Base-by-base conservation (phyloP, 2,888 invertebrate genomes). In the Tubiluchus corallicola region DNA sequence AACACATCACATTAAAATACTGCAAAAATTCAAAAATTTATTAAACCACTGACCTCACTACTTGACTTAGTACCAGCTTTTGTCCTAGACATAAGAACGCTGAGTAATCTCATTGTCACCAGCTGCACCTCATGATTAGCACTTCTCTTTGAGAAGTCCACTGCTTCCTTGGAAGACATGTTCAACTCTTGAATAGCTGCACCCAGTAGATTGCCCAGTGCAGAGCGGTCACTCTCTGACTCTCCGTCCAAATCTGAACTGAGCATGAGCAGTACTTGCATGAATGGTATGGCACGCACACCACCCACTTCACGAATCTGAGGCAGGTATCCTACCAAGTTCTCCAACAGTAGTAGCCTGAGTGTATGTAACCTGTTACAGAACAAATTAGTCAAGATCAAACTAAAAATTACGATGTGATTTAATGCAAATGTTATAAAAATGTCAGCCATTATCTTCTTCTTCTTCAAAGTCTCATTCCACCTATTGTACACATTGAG, bases 241-340 rank as follows among this genome's bases (percentile, higher is more conserved):
- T 77, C 78, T 0, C 81, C 79, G 63, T 88, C 87, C 19, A 90
- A 70, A 63, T 90, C 88, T 4, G 80, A 77, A 1, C 84, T 83
- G 43, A 90, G 67, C 79, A 88, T 85, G 5, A 88, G 70, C 2
- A 90, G 72, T 50, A 82, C 83, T 74, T 92, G 90, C 62, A 92
- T 77, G 57, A 84, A 83, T 0, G 92, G 90, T 58, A 92, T 83
- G 17, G 82, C 79, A 48, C 83, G 71, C 4, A 83, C 76, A 2
- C 90, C 90, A 17, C 81, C 81, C 49, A 82, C 74, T 40, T 74
- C 70, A 51, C 78, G 72, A 44, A 90, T 66, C 41, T 76, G 73
- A 0, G 81, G 79, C 53, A 90, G 68, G 51, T 82, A 77, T 47
- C 79, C 76, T 41, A 84, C 72, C 38, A 85, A 72, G 49, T 76